A percentile compares a stretch with the other conserved stretches of the same genome.
Evolutionary conservation across 2,888 invertebrate genomes (phyloP).

Genomic region (Steinernema carpocapsae): DNA sequence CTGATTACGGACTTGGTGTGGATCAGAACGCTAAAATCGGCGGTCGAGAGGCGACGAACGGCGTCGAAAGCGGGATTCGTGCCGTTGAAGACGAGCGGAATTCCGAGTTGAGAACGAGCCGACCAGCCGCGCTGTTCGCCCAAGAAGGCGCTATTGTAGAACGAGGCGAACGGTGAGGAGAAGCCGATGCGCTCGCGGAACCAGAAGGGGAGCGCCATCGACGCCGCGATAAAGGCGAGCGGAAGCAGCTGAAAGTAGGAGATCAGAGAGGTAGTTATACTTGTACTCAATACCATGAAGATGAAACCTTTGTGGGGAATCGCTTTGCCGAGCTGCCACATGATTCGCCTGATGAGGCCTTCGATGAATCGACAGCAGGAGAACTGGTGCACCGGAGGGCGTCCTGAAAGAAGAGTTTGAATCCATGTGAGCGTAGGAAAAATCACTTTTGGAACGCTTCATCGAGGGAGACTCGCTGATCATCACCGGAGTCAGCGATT

Average conservation of each 20-base stretch:
- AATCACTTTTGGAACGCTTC: conserved; percentile 2
- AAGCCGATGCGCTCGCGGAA: conserved; percentile 19
- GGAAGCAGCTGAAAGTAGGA: neutral
- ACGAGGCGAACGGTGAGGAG: neutral
- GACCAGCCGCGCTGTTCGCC: conserved; percentile 20
- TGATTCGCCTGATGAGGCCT: conserved; percentile 50
- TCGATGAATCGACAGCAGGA: conserved; percentile 55
- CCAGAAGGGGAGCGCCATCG: conserved; percentile 1
- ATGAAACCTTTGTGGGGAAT: conserved; percentile 50
- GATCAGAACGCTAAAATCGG: conserved; percentile 48
- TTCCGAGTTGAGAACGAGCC: conserved; percentile 8
- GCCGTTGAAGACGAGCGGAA: conserved; percentile 53
- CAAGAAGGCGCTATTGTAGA: neutral
- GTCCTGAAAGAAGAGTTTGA: neutral
- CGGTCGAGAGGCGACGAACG: conserved; percentile 39
- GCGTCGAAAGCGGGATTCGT: conserved; percentile 60
- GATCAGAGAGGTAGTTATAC: neutral
- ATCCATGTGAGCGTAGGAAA: neutral
- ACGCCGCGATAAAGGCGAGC: neutral
- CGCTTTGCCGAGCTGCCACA: conserved; percentile 64
- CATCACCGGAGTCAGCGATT: conserved; percentile 6
- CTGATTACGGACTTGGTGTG: conserved; percentile 40
- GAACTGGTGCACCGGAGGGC: conserved; percentile 15
- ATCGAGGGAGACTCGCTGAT: conserved; percentile 7
- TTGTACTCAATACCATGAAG: conserved; percentile 42